phyloP scores from a whole-genome alignment of 1,140 invertebrate species.

The Euura saliciscinereae region DNA sequence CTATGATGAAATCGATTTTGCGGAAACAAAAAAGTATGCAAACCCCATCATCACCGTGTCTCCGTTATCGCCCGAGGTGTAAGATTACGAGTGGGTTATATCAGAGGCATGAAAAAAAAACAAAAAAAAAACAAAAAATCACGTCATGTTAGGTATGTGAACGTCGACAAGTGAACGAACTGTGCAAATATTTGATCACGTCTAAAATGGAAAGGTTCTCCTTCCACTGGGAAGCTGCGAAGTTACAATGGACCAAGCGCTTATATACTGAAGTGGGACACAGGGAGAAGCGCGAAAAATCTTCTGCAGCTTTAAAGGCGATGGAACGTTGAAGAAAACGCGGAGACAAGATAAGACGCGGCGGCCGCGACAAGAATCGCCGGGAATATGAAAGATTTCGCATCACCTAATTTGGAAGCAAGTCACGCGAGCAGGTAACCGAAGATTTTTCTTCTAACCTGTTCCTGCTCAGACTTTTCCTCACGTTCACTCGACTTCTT shows the following conservation, averaged over 20 bases:
- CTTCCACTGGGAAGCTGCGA: background rate
- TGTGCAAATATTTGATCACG: background rate
- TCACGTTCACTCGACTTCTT: background rate
- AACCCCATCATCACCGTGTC: too few species aligned
- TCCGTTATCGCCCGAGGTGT: too few species aligned
- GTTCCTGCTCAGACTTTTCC: background rate
- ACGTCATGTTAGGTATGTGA: too few species aligned
- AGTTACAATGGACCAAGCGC: background rate
- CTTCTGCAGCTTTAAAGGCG: background rate
- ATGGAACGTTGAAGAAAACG: background rate
- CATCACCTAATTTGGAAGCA: background rate
- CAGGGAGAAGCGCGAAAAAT: background rate
- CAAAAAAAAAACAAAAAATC: too few species aligned
- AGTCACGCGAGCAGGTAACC: conserved; percentile 2
- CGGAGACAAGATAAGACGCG: background rate
- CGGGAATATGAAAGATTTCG: background rate
- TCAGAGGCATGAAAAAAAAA: too few species aligned
- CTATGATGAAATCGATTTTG: too few species aligned
- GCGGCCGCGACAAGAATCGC: background rate
- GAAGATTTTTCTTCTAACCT: background rate
- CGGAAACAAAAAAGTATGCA: too few species aligned
- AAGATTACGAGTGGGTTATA: too few species aligned
- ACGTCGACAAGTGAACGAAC: background rate
- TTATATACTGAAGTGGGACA: background rate
- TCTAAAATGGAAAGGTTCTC: background rate